Conservation (phyloP, 2,113 vertebrate genomes). For the Protomyctophum bolini region DNA sequence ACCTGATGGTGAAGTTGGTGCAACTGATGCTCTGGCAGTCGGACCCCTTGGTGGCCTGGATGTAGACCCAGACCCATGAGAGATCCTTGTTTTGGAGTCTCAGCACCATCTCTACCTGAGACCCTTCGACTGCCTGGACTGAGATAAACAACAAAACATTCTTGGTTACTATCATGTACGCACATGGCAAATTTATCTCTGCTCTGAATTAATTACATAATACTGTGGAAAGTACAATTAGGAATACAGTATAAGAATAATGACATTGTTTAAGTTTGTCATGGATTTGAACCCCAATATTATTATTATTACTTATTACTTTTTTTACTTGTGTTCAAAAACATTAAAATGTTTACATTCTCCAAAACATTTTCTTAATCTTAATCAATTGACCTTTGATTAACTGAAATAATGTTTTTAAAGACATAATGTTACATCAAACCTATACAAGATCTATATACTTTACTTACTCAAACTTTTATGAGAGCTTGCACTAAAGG, state of each 20-base stretch:
- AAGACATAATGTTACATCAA: too few relatives aligned
- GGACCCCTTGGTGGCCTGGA: constrained; percentile 47
- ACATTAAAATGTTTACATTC: neutral
- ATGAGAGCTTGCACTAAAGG: constrained; percentile 68
- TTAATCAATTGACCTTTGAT: neutral
- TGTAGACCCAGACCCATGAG: constrained; percentile 75
- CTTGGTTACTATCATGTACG: constrained; percentile 8
- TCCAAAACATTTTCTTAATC: neutral
- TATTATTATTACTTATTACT: too few relatives aligned
- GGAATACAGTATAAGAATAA: too few relatives aligned
- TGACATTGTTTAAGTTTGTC: too few relatives aligned
- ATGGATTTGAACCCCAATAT: too few relatives aligned
- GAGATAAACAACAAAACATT: constrained; percentile 23
- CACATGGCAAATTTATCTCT: neutral
- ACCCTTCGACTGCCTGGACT: constrained; percentile 61
- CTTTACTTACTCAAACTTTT: constrained; percentile 76
- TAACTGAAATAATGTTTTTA: too few relatives aligned
- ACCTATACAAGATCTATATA: neutral
- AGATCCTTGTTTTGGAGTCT: constrained; percentile 73
- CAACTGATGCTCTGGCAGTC: constrained; percentile 65
- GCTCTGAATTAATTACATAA: too few relatives aligned
- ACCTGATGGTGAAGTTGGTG: constrained; percentile 79
- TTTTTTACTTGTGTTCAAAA: too few relatives aligned
- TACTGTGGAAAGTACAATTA: too few relatives aligned
- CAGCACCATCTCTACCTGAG: constrained; percentile 68